phyloP scores from a whole-genome alignment of 2,888 invertebrate genomes.

The Epirrhoe tristata region DNA sequence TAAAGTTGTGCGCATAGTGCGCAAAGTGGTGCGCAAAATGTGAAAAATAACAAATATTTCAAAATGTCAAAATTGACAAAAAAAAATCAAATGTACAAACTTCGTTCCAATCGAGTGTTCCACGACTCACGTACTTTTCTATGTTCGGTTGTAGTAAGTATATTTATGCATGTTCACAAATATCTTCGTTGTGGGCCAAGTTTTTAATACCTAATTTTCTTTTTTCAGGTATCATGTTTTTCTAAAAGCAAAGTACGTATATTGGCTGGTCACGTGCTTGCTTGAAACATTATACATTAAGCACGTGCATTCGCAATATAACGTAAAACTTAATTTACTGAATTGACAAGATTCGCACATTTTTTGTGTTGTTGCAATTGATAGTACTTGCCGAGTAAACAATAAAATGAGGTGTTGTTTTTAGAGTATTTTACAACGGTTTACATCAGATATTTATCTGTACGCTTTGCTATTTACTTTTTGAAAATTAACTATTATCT shows the following conservation, averaged over 20 bases:
- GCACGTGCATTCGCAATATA: not conserved
- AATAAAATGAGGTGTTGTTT: not conserved
- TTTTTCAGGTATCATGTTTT: not conserved
- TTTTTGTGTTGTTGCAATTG: slow-evolving; percentile 7
- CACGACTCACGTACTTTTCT: no score
- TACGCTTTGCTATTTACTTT: no score
- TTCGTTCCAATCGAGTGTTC: no score
- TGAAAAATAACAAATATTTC: no score
- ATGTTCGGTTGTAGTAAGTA: no score
- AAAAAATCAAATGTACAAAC: no score
- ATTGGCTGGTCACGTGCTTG: not conserved
- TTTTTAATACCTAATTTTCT: not conserved
- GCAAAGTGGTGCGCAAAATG: no score
- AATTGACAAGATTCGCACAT: slow-evolving; percentile 13
- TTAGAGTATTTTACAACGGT: not conserved
- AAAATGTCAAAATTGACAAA: no score
- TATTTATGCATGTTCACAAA: no score
- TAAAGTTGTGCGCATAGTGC: no score
- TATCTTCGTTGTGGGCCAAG: no score
- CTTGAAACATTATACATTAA: not conserved
- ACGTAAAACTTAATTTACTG: slow-evolving; percentile 5
- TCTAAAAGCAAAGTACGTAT: not conserved
- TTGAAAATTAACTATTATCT: no score
- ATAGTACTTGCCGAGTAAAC: slow-evolving; percentile 12
- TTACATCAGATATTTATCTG: not conserved